phyloP scores from a whole-genome alignment of 2,113 vertebrate species.

The Xyrauchen texanus region DNA sequence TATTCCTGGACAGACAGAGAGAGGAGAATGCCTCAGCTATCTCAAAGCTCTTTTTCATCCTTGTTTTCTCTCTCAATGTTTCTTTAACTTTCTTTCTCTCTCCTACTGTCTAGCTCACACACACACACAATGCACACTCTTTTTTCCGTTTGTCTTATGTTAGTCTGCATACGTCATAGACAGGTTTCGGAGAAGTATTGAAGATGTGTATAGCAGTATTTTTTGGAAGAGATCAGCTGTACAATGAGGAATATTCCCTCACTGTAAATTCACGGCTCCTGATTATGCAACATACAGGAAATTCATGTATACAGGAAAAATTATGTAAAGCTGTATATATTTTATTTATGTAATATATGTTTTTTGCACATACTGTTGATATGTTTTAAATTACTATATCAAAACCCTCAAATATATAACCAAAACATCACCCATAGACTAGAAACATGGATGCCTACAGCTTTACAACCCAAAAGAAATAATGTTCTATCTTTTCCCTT shows the following conservation, averaged over 20 bases:
- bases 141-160: neutral
- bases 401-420: conserved; percentile 13
- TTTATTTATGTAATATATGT: conserved; percentile 31
- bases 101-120: neutral
- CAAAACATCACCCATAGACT: conserved; percentile 10
- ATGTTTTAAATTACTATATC: neutral
- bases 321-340: conserved; percentile 45
- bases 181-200: neutral
- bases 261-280: conserved; percentile 32
- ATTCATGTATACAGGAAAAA: conserved; percentile 24
- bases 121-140: neutral
- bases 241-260: conserved; percentile 12
- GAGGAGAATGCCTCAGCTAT: neutral
- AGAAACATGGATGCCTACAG: neutral
- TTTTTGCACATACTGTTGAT: conserved; percentile 38
- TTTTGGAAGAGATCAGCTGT: conserved; percentile 35
- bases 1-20: neutral
- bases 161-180: neutral
- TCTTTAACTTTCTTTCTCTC: too few species aligned
- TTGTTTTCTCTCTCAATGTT: too few species aligned
- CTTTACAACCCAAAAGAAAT: neutral
- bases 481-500: neutral
- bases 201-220: conserved; percentile 29
- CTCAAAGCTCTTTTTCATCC: neutral
- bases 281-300: conserved; percentile 38